Percentiles rank a stretch among this genome's conserved stretches.
Conservation (phyloP, 1,140 invertebrate genomes). For the Scaptomyza montana region DNA sequence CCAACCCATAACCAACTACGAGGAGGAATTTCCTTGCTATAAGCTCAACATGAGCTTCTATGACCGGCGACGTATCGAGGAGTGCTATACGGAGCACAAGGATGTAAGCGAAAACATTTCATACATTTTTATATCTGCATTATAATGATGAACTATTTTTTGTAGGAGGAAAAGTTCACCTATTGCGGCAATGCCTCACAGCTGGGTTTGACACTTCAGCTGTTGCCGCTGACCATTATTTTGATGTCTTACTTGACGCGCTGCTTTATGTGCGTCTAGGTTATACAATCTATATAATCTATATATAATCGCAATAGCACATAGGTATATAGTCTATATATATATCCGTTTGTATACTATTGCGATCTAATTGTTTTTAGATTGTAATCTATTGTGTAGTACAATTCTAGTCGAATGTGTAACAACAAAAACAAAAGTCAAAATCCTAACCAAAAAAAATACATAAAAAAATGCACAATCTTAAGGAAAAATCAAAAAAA, state of each 20-base stretch:
- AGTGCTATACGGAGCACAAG: constrained; percentile 90
- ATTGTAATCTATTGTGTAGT: constrained; percentile 68
- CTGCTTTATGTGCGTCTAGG: constrained; percentile 70
- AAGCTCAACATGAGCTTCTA: constrained; percentile 89
- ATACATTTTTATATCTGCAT: not conserved
- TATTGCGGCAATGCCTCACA: constrained; percentile 80
- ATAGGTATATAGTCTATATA: constrained; percentile 36
- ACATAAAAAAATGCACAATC: constrained; percentile 61
- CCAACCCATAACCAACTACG: constrained; percentile 83
- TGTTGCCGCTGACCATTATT: constrained; percentile 76
- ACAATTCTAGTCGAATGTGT: constrained; percentile 74
- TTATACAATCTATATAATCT: constrained; percentile 47
- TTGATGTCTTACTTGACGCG: constrained; percentile 76
- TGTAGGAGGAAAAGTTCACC: constrained; percentile 73
- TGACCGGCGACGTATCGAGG: constrained; percentile 87
- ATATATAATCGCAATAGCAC: no score
- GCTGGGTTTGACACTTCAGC: constrained; percentile 63
- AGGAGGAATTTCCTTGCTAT: constrained; percentile 87
- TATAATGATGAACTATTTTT: not conserved
- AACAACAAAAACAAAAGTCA: constrained; percentile 49
- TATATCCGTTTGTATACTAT: constrained; percentile 50
- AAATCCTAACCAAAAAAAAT: constrained; percentile 34
- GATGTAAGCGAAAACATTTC: constrained; percentile 84
- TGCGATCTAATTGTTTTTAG: constrained; percentile 63
- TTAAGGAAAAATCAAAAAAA: constrained; percentile 14